Evolutionary conservation across 2,888 invertebrate species (phyloP).

Genomic region (Drosophila hamatofila): DNA sequence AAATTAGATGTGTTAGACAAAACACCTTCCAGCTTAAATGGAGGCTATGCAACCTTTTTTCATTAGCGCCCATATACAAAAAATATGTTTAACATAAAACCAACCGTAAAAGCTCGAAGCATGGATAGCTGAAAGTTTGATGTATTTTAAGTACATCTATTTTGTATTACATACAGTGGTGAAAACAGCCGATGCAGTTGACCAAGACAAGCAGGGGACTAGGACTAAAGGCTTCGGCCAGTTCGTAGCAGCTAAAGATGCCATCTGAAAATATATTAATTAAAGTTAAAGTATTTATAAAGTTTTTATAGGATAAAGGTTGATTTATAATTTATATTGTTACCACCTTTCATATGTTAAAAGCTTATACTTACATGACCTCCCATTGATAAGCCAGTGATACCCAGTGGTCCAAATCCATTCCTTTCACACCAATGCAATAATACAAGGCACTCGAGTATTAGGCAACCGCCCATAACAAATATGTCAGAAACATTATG

Average conservation of each 20-base stretch:
- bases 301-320: not conserved
- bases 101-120: slow-evolving; percentile 13
- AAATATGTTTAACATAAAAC: slow-evolving; percentile 3
- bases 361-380: slow-evolving; percentile 91
- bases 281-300: no score
- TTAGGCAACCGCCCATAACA: slow-evolving; percentile 99
- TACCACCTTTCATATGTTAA: not conserved
- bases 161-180: slow-evolving; percentile 88
- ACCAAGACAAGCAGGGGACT: slow-evolving; percentile 98
- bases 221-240: slow-evolving; percentile 97
- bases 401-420: slow-evolving; percentile 96
- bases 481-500: slow-evolving; percentile 99
- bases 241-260: slow-evolving; percentile 97
- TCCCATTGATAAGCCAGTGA: slow-evolving; percentile 99
- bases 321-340: not conserved
- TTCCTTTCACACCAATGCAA: slow-evolving; percentile 97
- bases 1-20: slow-evolving; percentile 12
- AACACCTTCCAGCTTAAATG: slow-evolving; percentile 3
- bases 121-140: slow-evolving; percentile 8
- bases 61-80: slow-evolving; percentile 7
- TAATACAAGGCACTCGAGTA: slow-evolving; percentile 95
- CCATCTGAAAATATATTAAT: slow-evolving; percentile 90
- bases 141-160: slow-evolving; percentile 7
- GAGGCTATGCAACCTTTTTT: slow-evolving; percentile 1
- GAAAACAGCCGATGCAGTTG: slow-evolving; percentile 97